Base-by-base conservation (phyloP, 2,113 vertebrate species). In the Shinisaurus crocodilurus region DNA sequence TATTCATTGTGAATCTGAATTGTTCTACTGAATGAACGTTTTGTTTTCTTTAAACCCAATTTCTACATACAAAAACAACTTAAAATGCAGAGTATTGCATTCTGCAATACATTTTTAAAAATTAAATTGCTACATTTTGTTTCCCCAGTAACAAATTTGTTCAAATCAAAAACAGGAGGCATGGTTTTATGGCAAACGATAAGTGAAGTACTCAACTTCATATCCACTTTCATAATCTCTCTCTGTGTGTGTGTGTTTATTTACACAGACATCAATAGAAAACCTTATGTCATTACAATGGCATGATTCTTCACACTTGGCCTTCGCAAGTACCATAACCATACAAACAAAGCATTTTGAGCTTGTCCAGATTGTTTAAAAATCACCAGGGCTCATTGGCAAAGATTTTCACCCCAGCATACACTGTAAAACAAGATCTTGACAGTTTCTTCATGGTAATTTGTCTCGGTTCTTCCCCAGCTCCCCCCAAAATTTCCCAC, bases 291-390 rank as follows among this genome's bases (percentile, higher is more conserved):
- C 93, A 20, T 25, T 54, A 80, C n/a, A 86, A 83, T 94, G 94
- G 94, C n/a, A 92, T 77, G 93, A 92, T 2, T 29, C 92, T 92
- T 90, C 63, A 91, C 91, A 69, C 75, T 57, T 94, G 92, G 92
- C 92, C 93, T 95, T 95, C 93, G 89, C 63, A 0, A 83, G 94
- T 92, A 92, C 94, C 94, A 92, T 93, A 90, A 95, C 95, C 93
- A 96, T 92, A 95, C 95, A 90, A 82, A 94, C 93, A 96, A 96
- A 95, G 81, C 92, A 88, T 95, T 94, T 2, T 94, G 92, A 96
- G 88, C 92, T 92, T 40, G 89, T 96, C 95, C 96, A 97, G 96
- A 96, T 96, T 96, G 93, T 86, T 63, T 79, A 0, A 37, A 79
- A 87, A 93, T 94, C 93, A 91, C 90, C 90, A 27, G 79, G 57